phyloP scores from a whole-genome alignment of 2,888 invertebrate species.

The Chymomyza amoena region DNA sequence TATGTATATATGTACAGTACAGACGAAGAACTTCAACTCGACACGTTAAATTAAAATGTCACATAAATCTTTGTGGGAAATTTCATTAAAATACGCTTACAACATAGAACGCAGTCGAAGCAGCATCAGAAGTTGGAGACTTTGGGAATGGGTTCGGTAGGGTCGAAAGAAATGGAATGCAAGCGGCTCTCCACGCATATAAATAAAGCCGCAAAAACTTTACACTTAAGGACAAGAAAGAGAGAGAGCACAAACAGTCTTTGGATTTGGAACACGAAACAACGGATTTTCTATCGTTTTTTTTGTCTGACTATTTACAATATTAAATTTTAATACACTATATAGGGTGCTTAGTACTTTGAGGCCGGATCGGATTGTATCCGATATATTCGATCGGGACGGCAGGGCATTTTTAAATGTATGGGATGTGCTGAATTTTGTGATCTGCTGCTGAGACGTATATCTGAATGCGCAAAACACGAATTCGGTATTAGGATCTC shows the following conservation, averaged over 20 bases:
- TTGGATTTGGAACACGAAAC: conserved; percentile 1
- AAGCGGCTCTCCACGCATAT: conserved; percentile 24
- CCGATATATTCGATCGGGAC: too few relatives aligned
- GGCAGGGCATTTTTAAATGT: too few relatives aligned
- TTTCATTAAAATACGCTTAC: conserved; percentile 77
- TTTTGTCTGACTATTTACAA: conserved; percentile 24
- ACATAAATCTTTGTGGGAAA: conserved; percentile 76
- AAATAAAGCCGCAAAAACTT: conserved; percentile 55
- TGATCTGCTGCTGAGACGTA: too few relatives aligned
- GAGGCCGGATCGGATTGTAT: too few relatives aligned
- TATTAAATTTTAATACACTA: conserved; percentile 2
- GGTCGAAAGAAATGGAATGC: conserved; percentile 13
- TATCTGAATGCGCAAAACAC: too few relatives aligned
- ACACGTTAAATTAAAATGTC: conserved; percentile 76
- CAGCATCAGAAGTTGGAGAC: neutral
- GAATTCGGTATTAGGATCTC: too few relatives aligned
- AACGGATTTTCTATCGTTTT: conserved; percentile 18
- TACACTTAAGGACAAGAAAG: conserved; percentile 52
- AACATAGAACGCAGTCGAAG: conserved; percentile 49
- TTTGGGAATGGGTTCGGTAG: neutral
- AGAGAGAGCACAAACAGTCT: conserved; percentile 25
- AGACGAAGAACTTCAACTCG: conserved; percentile 57
- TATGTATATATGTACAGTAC: neutral
- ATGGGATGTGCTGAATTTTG: too few relatives aligned
- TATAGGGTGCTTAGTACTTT: neutral